phyloP scores from a whole-genome alignment of 2,113 vertebrate genomes.

The Cygnus atratus region DNA sequence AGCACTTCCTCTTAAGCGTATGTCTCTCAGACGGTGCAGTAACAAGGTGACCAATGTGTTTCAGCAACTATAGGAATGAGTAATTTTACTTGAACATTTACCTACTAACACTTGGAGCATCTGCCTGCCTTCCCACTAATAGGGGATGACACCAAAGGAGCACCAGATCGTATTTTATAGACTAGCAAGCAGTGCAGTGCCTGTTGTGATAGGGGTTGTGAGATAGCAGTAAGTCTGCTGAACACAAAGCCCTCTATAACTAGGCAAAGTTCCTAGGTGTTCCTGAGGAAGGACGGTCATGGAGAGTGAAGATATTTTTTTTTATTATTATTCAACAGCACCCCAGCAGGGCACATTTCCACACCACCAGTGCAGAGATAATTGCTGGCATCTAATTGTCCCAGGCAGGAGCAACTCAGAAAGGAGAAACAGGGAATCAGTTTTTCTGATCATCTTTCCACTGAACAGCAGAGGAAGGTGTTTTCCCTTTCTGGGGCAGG shows the following conservation, averaged over 20 bases:
- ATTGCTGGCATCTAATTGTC: too few species aligned
- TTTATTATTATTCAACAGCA: too few species aligned
- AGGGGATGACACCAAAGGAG: accelerated
- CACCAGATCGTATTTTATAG: not conserved
- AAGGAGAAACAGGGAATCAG: accelerated
- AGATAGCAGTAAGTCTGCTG: accelerated
- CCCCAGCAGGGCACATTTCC: not conserved
- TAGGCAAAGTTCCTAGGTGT: accelerated
- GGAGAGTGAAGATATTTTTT: not conserved
- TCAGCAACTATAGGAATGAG: not conserved
- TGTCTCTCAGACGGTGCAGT: too few species aligned
- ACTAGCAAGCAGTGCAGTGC: accelerated
- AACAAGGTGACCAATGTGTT: accelerated
- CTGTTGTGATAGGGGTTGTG: accelerated
- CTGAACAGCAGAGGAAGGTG: not conserved
- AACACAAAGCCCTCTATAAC: accelerated
- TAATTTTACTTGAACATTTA: accelerated
- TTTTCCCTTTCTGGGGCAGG: not conserved
- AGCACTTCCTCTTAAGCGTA: not conserved
- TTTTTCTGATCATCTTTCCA: not conserved
- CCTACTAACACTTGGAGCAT: accelerated
- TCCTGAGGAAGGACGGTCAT: accelerated
- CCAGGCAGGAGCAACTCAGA: not conserved
- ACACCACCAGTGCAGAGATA: accelerated
- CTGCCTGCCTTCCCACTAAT: accelerated